Conservation (phyloP, 2,888 invertebrate species). For the Druceiella hillmani region DNA sequence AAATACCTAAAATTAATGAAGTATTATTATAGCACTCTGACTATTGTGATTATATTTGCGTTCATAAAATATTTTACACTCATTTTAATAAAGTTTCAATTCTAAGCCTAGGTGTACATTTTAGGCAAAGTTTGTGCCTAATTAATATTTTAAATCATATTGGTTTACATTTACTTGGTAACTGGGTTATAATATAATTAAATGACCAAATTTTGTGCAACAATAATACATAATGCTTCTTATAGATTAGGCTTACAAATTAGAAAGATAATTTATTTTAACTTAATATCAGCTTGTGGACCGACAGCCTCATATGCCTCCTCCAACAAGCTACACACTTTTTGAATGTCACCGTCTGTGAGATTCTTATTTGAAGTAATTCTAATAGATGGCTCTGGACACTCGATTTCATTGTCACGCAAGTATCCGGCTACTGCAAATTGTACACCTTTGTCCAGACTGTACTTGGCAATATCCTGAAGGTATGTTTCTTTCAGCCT, state of each 20-base stretch:
- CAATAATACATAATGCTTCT: not conserved
- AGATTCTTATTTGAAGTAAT: constrained; percentile 63
- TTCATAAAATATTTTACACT: too few species aligned
- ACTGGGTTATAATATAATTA: too few species aligned
- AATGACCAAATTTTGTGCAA: not conserved
- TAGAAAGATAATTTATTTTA: constrained; percentile 2
- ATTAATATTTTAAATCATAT: too few species aligned
- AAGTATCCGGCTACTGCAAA: constrained; percentile 66
- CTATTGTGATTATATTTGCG: too few species aligned
- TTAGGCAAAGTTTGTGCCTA: too few species aligned
- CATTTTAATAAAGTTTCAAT: too few species aligned
- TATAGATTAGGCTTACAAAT: not conserved
- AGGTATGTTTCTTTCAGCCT: constrained; percentile 51
- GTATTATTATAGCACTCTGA: too few species aligned
- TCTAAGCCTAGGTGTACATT: too few species aligned
- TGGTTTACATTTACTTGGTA: too few species aligned
- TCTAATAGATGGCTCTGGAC: constrained; percentile 68
- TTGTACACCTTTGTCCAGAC: constrained; percentile 62
- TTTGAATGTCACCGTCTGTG: constrained; percentile 55
- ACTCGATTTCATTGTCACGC: constrained; percentile 56
- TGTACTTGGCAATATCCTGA: constrained; percentile 58
- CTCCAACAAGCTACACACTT: constrained; percentile 35
- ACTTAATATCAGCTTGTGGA: constrained; percentile 27
- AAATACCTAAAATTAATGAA: too few species aligned
- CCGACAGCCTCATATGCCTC: constrained; percentile 41